Base-by-base conservation (phyloP, 2,113 vertebrate species). In the Pelusios castaneus region DNA sequence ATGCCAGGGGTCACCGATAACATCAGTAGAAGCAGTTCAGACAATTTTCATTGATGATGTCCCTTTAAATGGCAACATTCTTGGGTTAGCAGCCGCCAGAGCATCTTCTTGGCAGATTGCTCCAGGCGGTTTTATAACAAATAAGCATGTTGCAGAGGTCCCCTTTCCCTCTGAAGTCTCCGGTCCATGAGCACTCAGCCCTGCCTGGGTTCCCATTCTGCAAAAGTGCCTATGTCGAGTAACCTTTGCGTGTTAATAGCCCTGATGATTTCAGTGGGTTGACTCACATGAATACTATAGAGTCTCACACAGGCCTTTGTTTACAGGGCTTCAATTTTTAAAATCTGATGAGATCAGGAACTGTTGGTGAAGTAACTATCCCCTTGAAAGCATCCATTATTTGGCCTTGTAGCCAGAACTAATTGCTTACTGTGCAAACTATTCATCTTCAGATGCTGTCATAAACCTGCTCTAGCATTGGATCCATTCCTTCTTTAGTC, bases 121-220 rank as follows among this genome's bases (percentile, higher is more conserved):
- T n/a, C 16, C 34, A 9, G 34, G n/a, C 2, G 2, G 60, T 2
- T n/a, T 2, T 67, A n/a, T 5, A 67, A n/a, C 34, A 34, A 7
- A 63, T 19, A 63, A 9, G 17, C 16, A 19, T 67, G 34, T n/a
- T 4, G 8, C 29, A 60, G 14, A 16, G 13, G 13, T 52, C 34
- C 58, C 5, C 2, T 70, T 38, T 9, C 19, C 63, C 63, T n/a
- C 34, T 22, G 19, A 38, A 34, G n/a, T 70, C 19, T 70, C n/a
- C 19, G 38, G 16, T 38, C n/a, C n/a, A 70, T 19, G 63, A 70
- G n/a, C 63, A 6, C 19, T 22, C 63, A 70, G 34, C 63, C 34
- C 63, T 38, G n/a, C n/a, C 63, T 38, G 3, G 19, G 34, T 70
- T 70, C 63, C n/a, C 63, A 38, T 70, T 38, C n/a, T 38, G 34